Base-by-base conservation (phyloP, 2,113 vertebrate genomes). In the Corythornis vintsioides region DNA sequence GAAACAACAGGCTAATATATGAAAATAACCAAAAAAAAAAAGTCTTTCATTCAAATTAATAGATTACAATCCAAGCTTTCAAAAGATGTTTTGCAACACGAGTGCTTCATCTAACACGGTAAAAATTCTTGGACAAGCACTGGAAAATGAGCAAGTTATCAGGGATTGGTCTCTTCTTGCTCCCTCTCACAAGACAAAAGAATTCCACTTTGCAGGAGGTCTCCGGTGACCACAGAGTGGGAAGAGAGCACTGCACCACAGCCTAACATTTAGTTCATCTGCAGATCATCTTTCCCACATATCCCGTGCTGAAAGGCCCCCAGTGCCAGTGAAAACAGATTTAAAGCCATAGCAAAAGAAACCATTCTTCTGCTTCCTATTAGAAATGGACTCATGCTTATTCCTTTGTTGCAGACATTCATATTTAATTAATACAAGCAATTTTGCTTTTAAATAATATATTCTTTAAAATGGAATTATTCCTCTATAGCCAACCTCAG, bases 391-490 rank as follows among this genome's bases (percentile, higher is more conserved):
- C 40, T 89, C 0, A 0, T 61, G 50, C 21, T 89, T 73, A 22
- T 59, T 83, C 63, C 31, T 55, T 13, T 85, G 75, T 20, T 88
- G 47, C 47, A 88, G 83, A 77, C 56, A 64, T 71, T 92, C 85
- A 96, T 96, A 77, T 92, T 89, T 94, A 93, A 94, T 94, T 84
- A 88, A 91, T 60, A 74, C 22, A 89, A 94, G 79, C 15, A 29
- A 73, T 88, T 56, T 33, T 6, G 28, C 64, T 91, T 95, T 67
- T 95, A 86, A 95, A 96, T 92, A 95, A 95, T 95, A 64, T 22
- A 95, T 95, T 64, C 12, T 83, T 89, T 77, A 48, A 91, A 94
- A 94, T 89, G 47, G 72, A 89, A 80, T 17, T 15, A 9, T 83
- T 95, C 64, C 35, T 43, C 75, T 71, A 52, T 10, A 88, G 38